Evolutionary conservation across 2,888 invertebrate species (phyloP).

Genomic region (Chrysotoxum bicinctum): DNA sequence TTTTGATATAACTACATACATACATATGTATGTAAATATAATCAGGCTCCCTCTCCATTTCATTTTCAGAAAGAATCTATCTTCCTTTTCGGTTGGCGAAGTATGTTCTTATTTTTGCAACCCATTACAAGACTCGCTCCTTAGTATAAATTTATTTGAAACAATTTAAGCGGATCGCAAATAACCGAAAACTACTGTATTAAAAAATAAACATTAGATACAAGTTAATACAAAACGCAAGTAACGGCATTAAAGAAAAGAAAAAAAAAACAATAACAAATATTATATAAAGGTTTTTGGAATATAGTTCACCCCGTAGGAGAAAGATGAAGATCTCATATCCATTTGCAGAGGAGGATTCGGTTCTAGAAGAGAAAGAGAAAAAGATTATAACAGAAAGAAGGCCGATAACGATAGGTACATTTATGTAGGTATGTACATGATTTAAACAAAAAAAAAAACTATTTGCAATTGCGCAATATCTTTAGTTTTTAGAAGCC

Average conservation of each 20-base stretch:
- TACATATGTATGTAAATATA: too few relatives aligned
- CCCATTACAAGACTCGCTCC: background rate
- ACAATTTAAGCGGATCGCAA: background rate
- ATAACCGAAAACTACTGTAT: constrained; percentile 8
- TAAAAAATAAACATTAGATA: constrained; percentile 11
- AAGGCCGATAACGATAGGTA: constrained; percentile 30
- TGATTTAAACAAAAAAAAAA: constrained; percentile 26
- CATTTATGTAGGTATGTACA: background rate
- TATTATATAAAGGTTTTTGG: background rate
- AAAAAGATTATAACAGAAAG: constrained; percentile 56
- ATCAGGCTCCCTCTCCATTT: too few relatives aligned
- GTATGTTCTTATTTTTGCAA: too few relatives aligned
- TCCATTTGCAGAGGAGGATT: constrained; percentile 76
- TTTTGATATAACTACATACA: too few relatives aligned
- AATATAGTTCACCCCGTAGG: constrained; percentile 78
- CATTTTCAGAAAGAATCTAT: too few relatives aligned
- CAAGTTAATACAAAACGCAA: constrained; percentile 26
- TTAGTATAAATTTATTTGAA: background rate
- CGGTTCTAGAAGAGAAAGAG: constrained; percentile 69
- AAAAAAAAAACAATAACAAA: constrained; percentile 30
- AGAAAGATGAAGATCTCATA: constrained; percentile 79
- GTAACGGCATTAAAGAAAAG: constrained; percentile 14
- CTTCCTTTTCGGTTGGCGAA: too few relatives aligned
- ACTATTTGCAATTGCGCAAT: constrained; percentile 27
- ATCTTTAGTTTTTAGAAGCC: constrained; percentile 17